These are phyloP conservation scores for Hypotaenidia okinawae DNA, from an alignment of 2,797 vertebrate genomes.

Conservation along the genomic window DNA sequence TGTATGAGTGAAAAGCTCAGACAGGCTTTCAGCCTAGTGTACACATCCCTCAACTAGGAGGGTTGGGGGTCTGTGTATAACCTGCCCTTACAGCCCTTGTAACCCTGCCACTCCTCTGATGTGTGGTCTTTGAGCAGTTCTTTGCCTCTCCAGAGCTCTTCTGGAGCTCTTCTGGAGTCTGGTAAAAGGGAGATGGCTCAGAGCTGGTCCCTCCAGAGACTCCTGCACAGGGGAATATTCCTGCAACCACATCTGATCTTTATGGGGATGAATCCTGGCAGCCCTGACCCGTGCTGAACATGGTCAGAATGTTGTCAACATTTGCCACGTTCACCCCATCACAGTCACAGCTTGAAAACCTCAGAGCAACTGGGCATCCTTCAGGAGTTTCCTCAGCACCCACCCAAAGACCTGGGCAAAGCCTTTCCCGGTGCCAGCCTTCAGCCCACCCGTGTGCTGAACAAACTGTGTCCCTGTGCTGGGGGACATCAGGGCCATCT, in stretches of 20 bases:
- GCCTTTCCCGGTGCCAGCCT: not conserved
- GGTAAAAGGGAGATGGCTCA: not conserved
- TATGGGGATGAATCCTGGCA: not conserved
- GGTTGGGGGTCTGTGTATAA: not conserved
- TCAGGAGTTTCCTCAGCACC: not conserved
- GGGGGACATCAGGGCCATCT: not conserved
- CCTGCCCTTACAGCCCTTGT: not conserved
- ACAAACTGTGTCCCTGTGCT: not conserved
- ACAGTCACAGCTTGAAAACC: not conserved
- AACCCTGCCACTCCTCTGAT: not conserved
- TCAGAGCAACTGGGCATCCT: not conserved
- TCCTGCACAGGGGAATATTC: not conserved
- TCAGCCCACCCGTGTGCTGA: rapidly evolving
- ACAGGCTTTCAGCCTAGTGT: not conserved
- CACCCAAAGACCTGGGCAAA: not conserved
- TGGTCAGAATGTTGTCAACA: not conserved
- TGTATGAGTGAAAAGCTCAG: not conserved
- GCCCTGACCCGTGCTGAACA: not conserved
- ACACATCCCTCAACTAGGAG: not conserved
- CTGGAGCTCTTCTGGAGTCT: not conserved
- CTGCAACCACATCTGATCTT: not conserved
- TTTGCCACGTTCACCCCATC: not conserved
- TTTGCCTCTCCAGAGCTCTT: not conserved
- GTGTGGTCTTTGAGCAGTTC: not conserved
- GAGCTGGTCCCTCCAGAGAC: not conserved